Conservation (phyloP, 2,888 invertebrate genomes). For the Masnerella sp. region DNA sequence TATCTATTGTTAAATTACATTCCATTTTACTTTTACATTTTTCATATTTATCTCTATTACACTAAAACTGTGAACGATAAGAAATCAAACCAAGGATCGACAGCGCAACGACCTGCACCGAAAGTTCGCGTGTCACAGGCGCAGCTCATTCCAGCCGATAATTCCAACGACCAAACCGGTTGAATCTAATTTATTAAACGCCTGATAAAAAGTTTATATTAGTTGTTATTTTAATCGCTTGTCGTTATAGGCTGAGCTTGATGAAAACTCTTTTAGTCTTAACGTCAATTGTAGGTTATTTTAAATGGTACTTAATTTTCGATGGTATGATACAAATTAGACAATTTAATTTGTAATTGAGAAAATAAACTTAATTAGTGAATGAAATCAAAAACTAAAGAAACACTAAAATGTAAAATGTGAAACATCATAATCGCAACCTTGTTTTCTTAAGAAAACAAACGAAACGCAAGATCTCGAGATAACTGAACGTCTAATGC, state of each 20-base stretch:
- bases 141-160: slow-evolving; percentile 4
- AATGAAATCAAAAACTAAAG: too few relatives aligned
- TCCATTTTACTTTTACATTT: not conserved
- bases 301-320: slow-evolving; percentile 8
- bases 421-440: too few relatives aligned
- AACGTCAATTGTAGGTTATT: slow-evolving; percentile 7
- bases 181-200: slow-evolving; percentile 21
- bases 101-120: slow-evolving; percentile 1
- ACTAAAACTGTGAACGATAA: not conserved
- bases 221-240: slow-evolving; percentile 14
- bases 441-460: too few relatives aligned
- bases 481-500: too few relatives aligned
- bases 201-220: slow-evolving; percentile 23
- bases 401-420: too few relatives aligned
- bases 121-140: slow-evolving; percentile 22
- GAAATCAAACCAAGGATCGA: slow-evolving; percentile 1
- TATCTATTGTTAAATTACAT: too few relatives aligned
- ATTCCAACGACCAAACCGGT: slow-evolving; percentile 3
- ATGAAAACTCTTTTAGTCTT: too few relatives aligned
- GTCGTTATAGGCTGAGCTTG: too few relatives aligned
- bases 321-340: not conserved
- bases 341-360: slow-evolving; percentile 3
- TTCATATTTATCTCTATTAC: not conserved
- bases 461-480: too few relatives aligned
- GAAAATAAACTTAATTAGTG: too few relatives aligned